Evolutionary conservation across 2,797 vertebrate species (phyloP).

Genomic region (Myotis daubentonii): DNA sequence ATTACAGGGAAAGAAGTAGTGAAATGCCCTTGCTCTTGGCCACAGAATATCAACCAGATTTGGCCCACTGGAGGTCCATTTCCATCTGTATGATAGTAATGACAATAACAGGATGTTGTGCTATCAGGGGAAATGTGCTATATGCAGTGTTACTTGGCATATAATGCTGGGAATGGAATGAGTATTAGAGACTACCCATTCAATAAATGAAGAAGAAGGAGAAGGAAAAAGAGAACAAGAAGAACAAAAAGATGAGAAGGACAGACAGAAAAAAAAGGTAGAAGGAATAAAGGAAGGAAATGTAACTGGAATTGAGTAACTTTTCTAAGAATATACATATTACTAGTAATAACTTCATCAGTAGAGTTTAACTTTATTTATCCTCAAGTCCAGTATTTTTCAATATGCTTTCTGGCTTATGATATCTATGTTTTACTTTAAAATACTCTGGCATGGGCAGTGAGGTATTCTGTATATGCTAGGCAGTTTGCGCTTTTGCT

Average conservation of each 20-base stretch:
- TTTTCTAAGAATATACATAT: background rate
- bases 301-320: background rate
- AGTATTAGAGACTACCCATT: background rate
- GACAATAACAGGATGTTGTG: background rate
- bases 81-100: background rate
- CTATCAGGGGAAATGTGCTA: background rate
- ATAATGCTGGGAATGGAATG: background rate
- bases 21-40: background rate
- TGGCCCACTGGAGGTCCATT: background rate
- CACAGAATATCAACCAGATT: background rate
- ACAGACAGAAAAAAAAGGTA: background rate
- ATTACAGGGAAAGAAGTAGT: background rate
- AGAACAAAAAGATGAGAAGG: background rate
- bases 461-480: background rate
- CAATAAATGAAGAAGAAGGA: background rate
- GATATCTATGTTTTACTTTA: background rate
- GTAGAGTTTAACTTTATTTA: background rate
- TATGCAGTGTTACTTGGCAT: background rate
- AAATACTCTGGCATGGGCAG: background rate
- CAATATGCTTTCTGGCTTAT: background rate
- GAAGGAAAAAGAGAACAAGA: background rate
- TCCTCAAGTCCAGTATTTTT: background rate
- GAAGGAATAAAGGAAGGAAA: background rate
- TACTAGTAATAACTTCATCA: background rate
- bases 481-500: background rate